Conservation (phyloP, 1,140 invertebrate genomes). For the Aleiodes sp. region DNA sequence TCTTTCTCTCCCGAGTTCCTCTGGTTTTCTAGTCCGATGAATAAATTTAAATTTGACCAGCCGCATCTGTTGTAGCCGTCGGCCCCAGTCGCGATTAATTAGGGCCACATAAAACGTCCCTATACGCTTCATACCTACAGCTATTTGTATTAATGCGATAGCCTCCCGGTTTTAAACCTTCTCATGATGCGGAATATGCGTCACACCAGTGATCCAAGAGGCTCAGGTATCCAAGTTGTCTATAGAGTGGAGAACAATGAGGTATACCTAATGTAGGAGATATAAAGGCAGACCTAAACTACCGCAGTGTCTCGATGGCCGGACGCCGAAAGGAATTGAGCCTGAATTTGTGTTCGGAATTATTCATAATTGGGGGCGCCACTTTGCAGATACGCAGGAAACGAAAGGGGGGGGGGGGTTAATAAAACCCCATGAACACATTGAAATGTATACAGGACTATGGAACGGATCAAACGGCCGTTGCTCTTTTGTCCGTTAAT, state of each 20-base stretch:
- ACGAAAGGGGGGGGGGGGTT: background rate
- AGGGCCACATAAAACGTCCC: background rate
- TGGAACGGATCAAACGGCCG: conserved; percentile 60
- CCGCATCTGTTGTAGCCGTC: background rate
- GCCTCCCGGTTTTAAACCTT: background rate
- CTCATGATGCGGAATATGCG: background rate
- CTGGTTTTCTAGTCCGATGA: background rate
- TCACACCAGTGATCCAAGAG: background rate
- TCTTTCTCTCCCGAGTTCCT: conserved; percentile 18
- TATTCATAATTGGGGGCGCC: conserved; percentile 58
- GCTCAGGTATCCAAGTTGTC: background rate
- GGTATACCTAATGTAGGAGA: background rate
- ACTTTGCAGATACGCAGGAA: conserved; percentile 41
- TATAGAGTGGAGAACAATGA: background rate
- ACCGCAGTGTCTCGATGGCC: conserved; percentile 6
- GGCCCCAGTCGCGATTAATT: background rate
- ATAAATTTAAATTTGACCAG: conserved; percentile 10
- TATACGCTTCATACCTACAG: background rate
- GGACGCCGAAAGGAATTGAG: conserved; percentile 47
- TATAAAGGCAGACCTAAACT: background rate
- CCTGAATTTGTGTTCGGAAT: conserved; percentile 54
- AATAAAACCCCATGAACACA: background rate
- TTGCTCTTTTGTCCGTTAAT: conserved; percentile 61
- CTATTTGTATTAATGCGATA: conserved; percentile 28
- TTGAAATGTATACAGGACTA: conserved; percentile 16